Conservation (phyloP, 2,888 invertebrate genomes). For the Galeruca laticollis region DNA sequence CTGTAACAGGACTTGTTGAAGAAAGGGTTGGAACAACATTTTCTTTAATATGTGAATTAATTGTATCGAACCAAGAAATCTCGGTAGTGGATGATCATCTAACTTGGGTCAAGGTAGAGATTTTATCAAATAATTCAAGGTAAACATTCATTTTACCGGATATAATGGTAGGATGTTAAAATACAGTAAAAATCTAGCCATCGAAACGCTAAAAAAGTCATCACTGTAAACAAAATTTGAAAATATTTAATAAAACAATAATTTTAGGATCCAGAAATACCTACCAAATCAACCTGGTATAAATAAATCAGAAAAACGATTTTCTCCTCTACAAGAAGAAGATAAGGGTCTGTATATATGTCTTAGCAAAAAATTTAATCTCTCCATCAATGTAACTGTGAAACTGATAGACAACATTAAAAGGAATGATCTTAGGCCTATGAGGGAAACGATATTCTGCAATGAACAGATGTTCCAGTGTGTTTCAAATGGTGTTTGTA, state of each 20-base stretch:
- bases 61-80: conserved; percentile 45
- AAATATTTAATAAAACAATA: too few relatives aligned
- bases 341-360: conserved; percentile 63
- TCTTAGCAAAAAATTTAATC: conserved; percentile 60
- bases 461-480: conserved; percentile 63
- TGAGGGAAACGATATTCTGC: conserved; percentile 56
- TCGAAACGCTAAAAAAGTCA: not conserved
- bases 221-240: too few relatives aligned
- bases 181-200: not conserved
- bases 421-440: conserved; percentile 46
- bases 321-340: conserved; percentile 57
- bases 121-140: conserved; percentile 45
- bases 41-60: conserved; percentile 61
- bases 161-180: too few relatives aligned
- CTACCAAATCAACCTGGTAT: conserved; percentile 44
- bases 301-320: conserved; percentile 60
- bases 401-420: conserved; percentile 55
- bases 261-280: conserved; percentile 41
- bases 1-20: conserved; percentile 56
- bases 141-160: conserved; percentile 12
- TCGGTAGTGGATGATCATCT: conserved; percentile 59
- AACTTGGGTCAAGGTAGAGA: conserved; percentile 56
- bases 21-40: conserved; percentile 61
- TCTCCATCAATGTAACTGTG: conserved; percentile 58
- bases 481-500: conserved; percentile 63